Evolutionary conservation across 2,797 vertebrate genomes (phyloP), one percentile per base, ranked within the genome.

Genomic region (Decapterus maruadsi): DNA sequence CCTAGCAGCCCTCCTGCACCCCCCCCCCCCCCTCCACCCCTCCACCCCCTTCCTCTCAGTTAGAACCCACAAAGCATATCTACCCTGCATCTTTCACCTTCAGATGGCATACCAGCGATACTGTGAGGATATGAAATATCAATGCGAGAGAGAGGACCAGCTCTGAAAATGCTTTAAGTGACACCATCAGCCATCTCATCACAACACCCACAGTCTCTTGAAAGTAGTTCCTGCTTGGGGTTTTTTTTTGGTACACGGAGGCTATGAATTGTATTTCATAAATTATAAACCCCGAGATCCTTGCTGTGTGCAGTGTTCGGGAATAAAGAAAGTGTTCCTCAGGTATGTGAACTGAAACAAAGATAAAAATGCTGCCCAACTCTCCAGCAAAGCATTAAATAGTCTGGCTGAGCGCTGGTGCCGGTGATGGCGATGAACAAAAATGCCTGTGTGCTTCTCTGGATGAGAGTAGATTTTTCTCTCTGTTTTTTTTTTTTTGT

Each of bases 271-370:
- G 38, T 65, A 80, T 68, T 76, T 76, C 53, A 76, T 80, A 70
- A 82, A 84, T 82, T 62, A 80, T 34, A 73, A 48, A 77, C 40
- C 29, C 3, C 1, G 36, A 53, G 71, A 83, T 72, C 74, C 48
- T 70, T 80, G 75, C 48, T 80, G 73, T 60, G 42, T 61, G 77
- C 64, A 53, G 61, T 73, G 74, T 80, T 89, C 61, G 63, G 70
- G 68, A 87, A 85, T 70, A 80, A 45, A 57, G 34, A 82, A 80
- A 76, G 69, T 83, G 79, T 87, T 91, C 73, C 78, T 83, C 72
- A 83, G 84, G 85, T 91, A 82, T 87, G 78, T 81, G 72, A 81
- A 73, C 46, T 90, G 83, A 92, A 90, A 87, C 67, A 85, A 82
- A 85, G 84, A 87, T 85, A 84, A 89, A 89, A 90, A 89, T 71